These are phyloP conservation scores for Poeciliopsis retropinna DNA, from an alignment of 2,113 vertebrate species.

Conservation along the genomic window DNA sequence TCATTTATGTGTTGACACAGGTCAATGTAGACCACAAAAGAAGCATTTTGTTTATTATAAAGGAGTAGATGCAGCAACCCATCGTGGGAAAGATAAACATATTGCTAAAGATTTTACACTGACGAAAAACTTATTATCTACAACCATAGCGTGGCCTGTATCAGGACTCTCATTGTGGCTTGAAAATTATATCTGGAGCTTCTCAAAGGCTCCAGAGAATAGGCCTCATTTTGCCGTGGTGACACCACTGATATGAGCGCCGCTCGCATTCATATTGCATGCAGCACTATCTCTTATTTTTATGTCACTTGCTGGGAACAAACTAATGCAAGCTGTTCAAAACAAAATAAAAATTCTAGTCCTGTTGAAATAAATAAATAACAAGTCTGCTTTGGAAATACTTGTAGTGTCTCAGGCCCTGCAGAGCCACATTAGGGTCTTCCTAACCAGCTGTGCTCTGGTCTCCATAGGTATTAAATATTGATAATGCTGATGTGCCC, in stretches of 20 bases:
- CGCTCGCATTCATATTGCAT: constrained; percentile 40
- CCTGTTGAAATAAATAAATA: constrained; percentile 50
- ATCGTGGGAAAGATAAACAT: neutral
- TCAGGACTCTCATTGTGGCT: constrained; percentile 12
- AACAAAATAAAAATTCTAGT: constrained; percentile 30
- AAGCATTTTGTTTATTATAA: constrained; percentile 1
- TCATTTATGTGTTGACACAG: neutral
- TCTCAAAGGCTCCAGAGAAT: constrained; percentile 34
- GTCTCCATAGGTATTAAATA: constrained; percentile 64
- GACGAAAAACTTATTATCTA: constrained; percentile 6
- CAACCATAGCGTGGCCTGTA: neutral
- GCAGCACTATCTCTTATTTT: constrained; percentile 28
- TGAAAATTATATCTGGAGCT: constrained; percentile 34
- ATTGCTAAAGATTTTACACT: neutral
- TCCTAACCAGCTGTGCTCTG: constrained; percentile 47
- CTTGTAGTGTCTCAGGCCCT: constrained; percentile 22
- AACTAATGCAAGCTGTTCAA: constrained; percentile 39
- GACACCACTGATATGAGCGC: constrained; percentile 40
- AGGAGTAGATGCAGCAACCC: constrained; percentile 8
- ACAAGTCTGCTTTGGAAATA: constrained; percentile 3
- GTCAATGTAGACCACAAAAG: constrained; percentile 1
- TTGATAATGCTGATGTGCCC: constrained; percentile 58
- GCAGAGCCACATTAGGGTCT: constrained; percentile 37
- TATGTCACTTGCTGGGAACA: constrained; percentile 25
- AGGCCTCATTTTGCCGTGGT: constrained; percentile 16